Evolutionary conservation across 2,113 vertebrate species (phyloP), one percentile per base, ranked within the genome.

Genomic region (Trachemys scripta): DNA sequence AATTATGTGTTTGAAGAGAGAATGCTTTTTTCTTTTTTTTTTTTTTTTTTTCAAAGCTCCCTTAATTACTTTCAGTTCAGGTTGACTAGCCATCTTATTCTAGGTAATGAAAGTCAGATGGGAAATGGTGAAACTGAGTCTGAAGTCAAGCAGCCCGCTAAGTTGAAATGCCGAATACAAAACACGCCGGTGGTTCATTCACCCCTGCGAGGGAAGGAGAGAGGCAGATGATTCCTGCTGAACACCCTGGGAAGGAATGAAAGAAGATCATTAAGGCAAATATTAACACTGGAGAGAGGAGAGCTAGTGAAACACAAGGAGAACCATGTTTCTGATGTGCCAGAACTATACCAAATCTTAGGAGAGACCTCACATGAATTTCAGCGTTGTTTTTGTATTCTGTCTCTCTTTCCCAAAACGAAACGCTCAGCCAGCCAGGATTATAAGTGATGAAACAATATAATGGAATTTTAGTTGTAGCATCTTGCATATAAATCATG

Each of bases 41-140:
- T 38, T 42, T 25, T 50, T 20, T 51, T 65, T 17, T 2, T 16
- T 8, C 45, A 83, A 94, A 93, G 56, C 87, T 96, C 50, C 62
- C 83, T 97, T 94, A 96, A 95, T 97, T 97, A 92, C 93, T 96
- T 97, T 95, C 65, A 88, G 95, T 93, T 97, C 96, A 93, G 95
- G 95, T 90, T 98, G 92, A 95, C 78, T 96, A 97, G 87, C 85
- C 94, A 83, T 95, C 92, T 92, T 94, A 69, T 95, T 94, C 87
- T 90, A 92, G 82, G 86, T 95, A 97, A 97, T 97, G 94, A 90
- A 92, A 96, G 85, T 93, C 96, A 93, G 92, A 81, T 87, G 94
- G 91, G 89, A 97, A 96, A 97, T 84, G 85, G 94, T 83, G 91
- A 78, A 92, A 90, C 92, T 95, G 94, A 80, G 93, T 90, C 75